A percentile compares a stretch with the other conserved stretches of the same genome.
Evolutionary conservation across 2,888 invertebrate genomes (phyloP).

Genomic region (Drosophila eohydei): DNA sequence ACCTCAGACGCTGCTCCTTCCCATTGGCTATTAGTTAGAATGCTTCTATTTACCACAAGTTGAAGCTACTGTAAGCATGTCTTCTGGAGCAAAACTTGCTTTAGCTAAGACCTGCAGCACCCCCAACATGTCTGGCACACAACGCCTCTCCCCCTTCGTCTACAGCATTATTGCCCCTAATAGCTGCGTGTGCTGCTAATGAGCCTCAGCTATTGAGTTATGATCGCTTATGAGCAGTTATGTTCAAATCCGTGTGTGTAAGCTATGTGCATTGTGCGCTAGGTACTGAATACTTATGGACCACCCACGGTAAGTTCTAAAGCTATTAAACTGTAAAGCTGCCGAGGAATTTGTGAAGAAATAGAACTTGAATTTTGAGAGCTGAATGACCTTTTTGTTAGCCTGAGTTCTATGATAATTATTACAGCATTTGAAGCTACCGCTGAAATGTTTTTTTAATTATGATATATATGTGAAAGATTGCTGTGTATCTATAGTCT

Average conservation of each 20-base stretch:
- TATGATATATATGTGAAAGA: slow-evolving; percentile 1
- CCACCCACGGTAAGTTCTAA: slow-evolving; percentile 53
- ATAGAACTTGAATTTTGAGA: slow-evolving; percentile 23
- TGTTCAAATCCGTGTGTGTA: neutral
- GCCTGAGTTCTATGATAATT: slow-evolving; percentile 12
- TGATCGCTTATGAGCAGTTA: slow-evolving; percentile 48
- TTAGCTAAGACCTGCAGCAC: slow-evolving; percentile 13
- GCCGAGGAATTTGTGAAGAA: slow-evolving; percentile 27
- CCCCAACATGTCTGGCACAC: slow-evolving; percentile 6
- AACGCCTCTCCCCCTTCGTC: neutral
- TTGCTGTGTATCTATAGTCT: neutral
- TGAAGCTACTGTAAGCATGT: slow-evolving; percentile 48
- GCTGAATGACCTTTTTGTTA: slow-evolving; percentile 21
- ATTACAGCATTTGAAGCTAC: slow-evolving; percentile 26
- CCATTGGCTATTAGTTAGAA: slow-evolving; percentile 70
- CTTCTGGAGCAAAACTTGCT: slow-evolving; percentile 22
- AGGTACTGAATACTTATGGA: slow-evolving; percentile 28
- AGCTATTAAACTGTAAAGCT: slow-evolving; percentile 49
- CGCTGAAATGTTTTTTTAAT: slow-evolving; percentile 24
- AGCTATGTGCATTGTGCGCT: slow-evolving; percentile 27
- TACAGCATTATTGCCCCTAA: slow-evolving; percentile 28
- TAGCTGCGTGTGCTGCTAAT: slow-evolving; percentile 65
- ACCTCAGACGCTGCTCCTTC: slow-evolving; percentile 6
- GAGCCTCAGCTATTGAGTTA: slow-evolving; percentile 68
- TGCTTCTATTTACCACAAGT: slow-evolving; percentile 50